These are phyloP conservation scores for Ptilodon capucinus DNA, from an alignment of 2,888 invertebrate species.

Conservation along the genomic window DNA sequence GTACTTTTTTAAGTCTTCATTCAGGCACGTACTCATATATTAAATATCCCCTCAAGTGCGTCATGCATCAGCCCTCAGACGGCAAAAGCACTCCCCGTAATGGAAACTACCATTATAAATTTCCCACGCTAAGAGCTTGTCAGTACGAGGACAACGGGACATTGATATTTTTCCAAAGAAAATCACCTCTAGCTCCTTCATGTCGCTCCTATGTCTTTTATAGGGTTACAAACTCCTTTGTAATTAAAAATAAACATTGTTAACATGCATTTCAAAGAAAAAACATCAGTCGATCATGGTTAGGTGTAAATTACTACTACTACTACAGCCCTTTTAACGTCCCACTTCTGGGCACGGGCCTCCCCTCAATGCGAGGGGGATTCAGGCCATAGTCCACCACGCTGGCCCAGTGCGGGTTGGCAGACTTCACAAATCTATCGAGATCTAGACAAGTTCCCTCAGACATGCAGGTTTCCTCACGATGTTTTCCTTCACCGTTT, in stretches of 20 bases:
- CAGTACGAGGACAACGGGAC: conserved; percentile 49
- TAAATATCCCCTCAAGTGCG: conserved; percentile 57
- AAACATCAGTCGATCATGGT: too few species aligned
- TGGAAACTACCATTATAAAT: conserved; percentile 77
- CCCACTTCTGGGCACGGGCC: too few species aligned
- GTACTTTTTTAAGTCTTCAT: background rate
- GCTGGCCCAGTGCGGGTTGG: too few species aligned
- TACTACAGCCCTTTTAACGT: too few species aligned
- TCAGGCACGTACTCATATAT: conserved; percentile 29
- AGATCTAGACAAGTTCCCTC: too few species aligned
- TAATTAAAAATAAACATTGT: background rate
- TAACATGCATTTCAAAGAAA: background rate
- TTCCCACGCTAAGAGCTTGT: conserved; percentile 71
- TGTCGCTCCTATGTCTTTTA: background rate
- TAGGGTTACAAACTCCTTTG: background rate
- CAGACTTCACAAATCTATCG: too few species aligned
- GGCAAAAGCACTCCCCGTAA: conserved; percentile 64
- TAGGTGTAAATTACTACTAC: too few species aligned
- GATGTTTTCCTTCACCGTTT: too few species aligned
- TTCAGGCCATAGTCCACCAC: too few species aligned
- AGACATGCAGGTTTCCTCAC: too few species aligned
- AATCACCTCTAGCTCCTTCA: conserved; percentile 13
- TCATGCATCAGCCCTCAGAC: conserved; percentile 56
- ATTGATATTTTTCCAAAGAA: conserved; percentile 61
- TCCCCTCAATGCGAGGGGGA: too few species aligned